Percentiles rank a stretch among this genome's conserved stretches.
These are phyloP conservation scores for Notocelia uddmanniana DNA, from an alignment of 2,888 invertebrate species.

Conservation along the genomic window DNA sequence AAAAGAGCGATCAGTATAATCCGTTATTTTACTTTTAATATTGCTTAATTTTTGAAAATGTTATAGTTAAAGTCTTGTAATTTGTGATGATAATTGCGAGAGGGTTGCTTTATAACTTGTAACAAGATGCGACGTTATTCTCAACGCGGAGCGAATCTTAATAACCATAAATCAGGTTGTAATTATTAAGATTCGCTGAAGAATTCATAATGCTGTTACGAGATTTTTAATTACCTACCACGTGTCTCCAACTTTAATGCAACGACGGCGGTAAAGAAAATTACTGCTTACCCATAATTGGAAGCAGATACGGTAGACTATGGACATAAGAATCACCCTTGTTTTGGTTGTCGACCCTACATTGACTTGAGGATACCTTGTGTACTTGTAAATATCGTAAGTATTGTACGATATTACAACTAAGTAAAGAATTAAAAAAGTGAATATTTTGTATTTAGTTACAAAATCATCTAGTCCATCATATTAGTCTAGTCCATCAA, in stretches of 20 bases:
- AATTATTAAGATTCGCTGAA: constrained; percentile 30
- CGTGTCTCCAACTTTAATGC: background rate
- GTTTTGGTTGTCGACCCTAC: no score
- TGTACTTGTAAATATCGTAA: no score
- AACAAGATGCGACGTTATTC: constrained; percentile 29
- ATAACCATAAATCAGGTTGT: constrained; percentile 1
- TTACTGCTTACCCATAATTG: no score
- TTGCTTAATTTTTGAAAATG: constrained; percentile 46
- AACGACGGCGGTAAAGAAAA: no score
- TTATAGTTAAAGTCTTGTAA: constrained; percentile 26
- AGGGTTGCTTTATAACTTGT: constrained; percentile 32
- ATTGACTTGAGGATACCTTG: no score
- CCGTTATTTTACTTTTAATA: constrained; percentile 57
- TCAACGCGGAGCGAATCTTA: constrained; percentile 1
- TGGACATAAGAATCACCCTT: no score
- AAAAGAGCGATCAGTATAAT: constrained; percentile 53
- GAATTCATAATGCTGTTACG: constrained; percentile 38
- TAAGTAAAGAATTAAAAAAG: no score
- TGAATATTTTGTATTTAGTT: no score
- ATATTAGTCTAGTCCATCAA: no score
- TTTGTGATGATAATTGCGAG: constrained; percentile 28
- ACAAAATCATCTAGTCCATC: no score
- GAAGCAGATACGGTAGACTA: no score
- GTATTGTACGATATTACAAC: no score
- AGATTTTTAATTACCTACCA: constrained; percentile 20